Evolutionary conservation across 2,888 invertebrate species (phyloP), one percentile per base, ranked within the genome.

Genomic region (Drosophila histrio): DNA sequence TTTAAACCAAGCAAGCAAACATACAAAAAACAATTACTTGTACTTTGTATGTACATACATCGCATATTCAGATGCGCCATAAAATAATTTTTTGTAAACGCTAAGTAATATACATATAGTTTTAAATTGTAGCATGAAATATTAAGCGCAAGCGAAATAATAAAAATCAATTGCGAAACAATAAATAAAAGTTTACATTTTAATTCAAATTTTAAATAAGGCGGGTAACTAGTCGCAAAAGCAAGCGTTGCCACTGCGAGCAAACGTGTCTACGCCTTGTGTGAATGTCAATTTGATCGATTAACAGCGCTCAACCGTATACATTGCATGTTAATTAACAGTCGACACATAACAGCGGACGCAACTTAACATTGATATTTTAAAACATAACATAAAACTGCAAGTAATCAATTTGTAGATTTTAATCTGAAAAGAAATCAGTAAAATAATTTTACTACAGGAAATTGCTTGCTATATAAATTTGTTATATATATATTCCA

Each of bases 91-190:
- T 87, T 80, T 80, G 67, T 80, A 87, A 84, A 47, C 67, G 59
- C 62, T 86, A 87, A 79, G 63, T 64, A 73, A 72, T 57, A 53
- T 64, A 76, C 57, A 56, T 62, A 60, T 78, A 81, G 88, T 71
- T 62, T 62, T 81, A 81, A 87, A 87, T 87, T 85, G 72, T 81
- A 81, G 87, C 85, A 77, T 71, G 74, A 87, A 84, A 87, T 87
- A 81, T 87, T 81, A 67, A 65, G 61, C 62, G 66, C 64, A 77
- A 77, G 52, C 50, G 56, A 71, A 67, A 39, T 49, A 67, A 68
- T 74, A 76, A 78, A 59, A 59, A 65, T 30, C 44, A 77, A 66
- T 64, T 66, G 65, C 61, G 58, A 66, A 58, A 67, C 21, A 71
- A 65, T 63, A 52, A n/a, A 56, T 41, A 15, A 46, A 30, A 38